A percentile compares a stretch with the other conserved stretches of the same genome.
These are phyloP conservation scores for Ctenomys sociabilis DNA, from an alignment of 2,113 vertebrate species.

Conservation along the genomic window DNA sequence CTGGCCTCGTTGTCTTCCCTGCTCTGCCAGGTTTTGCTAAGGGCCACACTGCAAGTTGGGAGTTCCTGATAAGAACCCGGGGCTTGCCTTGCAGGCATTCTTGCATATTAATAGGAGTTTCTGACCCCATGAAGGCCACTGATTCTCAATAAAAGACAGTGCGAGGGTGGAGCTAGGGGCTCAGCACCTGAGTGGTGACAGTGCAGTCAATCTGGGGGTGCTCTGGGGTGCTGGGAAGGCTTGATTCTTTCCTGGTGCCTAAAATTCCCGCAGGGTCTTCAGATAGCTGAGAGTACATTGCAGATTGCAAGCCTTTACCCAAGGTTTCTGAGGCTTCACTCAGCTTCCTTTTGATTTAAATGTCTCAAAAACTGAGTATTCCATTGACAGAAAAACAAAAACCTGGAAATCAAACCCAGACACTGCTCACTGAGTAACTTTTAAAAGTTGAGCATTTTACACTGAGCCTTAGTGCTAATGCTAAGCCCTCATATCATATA, in stretches of 20 bases:
- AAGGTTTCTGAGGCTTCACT: not conserved
- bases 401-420: not conserved
- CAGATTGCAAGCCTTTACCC: not conserved
- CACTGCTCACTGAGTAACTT: not conserved
- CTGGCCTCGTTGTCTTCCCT: not conserved
- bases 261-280: not conserved
- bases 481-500: slow-evolving; percentile 16
- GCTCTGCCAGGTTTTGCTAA: not conserved
- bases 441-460: not conserved
- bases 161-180: not conserved
- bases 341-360: slow-evolving; percentile 35
- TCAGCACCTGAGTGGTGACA: not conserved
- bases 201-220: not conserved
- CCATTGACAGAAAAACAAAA: slow-evolving; percentile 17
- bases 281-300: not conserved
- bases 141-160: not conserved
- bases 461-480: not conserved
- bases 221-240: not conserved
- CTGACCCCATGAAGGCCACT: not conserved
- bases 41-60: slow-evolving; percentile 11
- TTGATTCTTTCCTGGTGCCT: not conserved
- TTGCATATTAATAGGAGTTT: not conserved
- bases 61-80: slow-evolving; percentile 43
- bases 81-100: not conserved
- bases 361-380: slow-evolving; percentile 32